phyloP scores from a whole-genome alignment of 1,140 invertebrate species.

The Meloidogyne chitwoodi region DNA sequence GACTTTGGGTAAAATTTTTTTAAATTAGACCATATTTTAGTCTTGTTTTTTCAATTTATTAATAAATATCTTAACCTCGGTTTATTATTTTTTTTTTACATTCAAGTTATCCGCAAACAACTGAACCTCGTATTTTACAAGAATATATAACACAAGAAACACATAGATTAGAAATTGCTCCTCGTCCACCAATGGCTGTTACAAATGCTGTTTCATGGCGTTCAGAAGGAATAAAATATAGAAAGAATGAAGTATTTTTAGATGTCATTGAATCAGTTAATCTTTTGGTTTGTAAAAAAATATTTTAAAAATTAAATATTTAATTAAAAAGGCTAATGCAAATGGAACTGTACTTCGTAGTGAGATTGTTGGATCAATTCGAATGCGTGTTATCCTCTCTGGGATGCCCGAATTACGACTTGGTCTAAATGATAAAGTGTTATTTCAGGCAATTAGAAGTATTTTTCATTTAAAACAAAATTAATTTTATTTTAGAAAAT shows the following conservation, averaged over 20 bases:
- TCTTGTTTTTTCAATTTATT: too few species aligned
- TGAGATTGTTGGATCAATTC: conserved; percentile 98
- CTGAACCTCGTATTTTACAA: conserved; percentile 96
- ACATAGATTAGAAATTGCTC: conserved; percentile 89
- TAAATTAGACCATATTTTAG: too few species aligned
- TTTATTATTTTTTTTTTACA: too few species aligned
- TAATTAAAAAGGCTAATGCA: conserved; percentile 74
- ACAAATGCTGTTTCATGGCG: conserved; percentile 98
- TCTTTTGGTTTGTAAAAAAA: conserved; percentile 69
- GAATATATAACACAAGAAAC: conserved; percentile 96
- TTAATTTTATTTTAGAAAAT: too few species aligned
- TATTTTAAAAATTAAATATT: conserved; percentile 16
- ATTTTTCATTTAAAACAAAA: conserved; percentile 50
- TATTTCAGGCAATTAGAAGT: conserved; percentile 94
- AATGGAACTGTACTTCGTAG: conserved; percentile 95
- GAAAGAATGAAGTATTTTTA: conserved; percentile 99
- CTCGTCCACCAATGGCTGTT: conserved; percentile 91
- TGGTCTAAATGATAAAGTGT: conserved; percentile 97
- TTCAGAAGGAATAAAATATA: conserved; percentile 96
- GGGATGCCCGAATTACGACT: conserved; percentile 97
- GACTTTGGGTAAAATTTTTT: conserved; percentile 78
- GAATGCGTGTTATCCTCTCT: conserved; percentile 96
- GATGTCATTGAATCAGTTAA: conserved; percentile 99
- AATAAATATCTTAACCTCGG: too few species aligned
- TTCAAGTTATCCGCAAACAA: conserved; percentile 64